These are phyloP conservation scores for Pseudomyrmex concolor DNA, from an alignment of 1,140 invertebrate genomes.

Conservation along the genomic window DNA sequence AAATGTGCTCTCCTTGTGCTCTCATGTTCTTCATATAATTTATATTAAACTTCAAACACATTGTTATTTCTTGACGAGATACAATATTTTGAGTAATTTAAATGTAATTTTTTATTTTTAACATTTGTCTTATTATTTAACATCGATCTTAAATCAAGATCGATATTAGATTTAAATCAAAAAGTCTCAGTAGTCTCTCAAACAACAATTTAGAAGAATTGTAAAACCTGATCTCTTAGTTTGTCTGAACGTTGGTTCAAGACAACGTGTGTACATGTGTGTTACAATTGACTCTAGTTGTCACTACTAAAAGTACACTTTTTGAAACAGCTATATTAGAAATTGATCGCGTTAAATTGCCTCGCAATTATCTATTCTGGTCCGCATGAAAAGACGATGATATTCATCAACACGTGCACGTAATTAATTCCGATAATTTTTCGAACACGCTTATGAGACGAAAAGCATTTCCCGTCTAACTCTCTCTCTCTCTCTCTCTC, in stretches of 20 bases:
- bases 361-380: conserved; percentile 49
- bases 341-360: conserved; percentile 20
- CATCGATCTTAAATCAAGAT: too few relatives aligned
- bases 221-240: background rate
- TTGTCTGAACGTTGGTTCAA: background rate
- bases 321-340: conserved; percentile 32
- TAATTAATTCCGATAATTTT: conserved; percentile 19
- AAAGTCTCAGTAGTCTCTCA: background rate
- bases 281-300: conserved; percentile 10
- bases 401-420: conserved; percentile 15
- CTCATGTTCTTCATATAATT: conserved; percentile 21
- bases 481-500: too few relatives aligned
- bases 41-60: conserved; percentile 18
- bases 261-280: background rate
- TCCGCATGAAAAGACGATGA: conserved; percentile 52
- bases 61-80: background rate
- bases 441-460: conserved; percentile 8
- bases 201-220: background rate
- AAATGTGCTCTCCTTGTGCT: conserved; percentile 14
- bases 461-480: conserved; percentile 13
- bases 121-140: too few relatives aligned
- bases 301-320: conserved; percentile 36
- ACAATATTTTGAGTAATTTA: background rate
- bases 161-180: too few relatives aligned
- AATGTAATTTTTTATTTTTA: conserved; percentile 17